Evolutionary conservation across 2,797 vertebrate species (phyloP).

Genomic region (Sparus aurata): DNA sequence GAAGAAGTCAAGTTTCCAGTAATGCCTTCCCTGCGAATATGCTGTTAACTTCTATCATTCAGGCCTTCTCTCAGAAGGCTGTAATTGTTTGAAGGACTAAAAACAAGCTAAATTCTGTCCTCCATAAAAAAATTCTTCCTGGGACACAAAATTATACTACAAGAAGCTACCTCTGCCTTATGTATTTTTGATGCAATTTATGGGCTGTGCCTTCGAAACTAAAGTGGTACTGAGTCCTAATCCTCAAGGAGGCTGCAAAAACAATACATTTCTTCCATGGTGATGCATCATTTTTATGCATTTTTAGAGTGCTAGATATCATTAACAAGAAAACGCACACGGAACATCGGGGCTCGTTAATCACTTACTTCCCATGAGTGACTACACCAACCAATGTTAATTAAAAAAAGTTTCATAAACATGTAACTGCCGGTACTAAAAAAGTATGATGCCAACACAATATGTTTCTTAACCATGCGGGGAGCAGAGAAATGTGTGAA

Average conservation of each 20-base stretch:
- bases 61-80: not conserved
- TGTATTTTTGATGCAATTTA: conserved; percentile 49
- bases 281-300: conserved; percentile 41
- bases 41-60: conserved; percentile 23
- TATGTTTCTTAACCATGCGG: too few relatives aligned
- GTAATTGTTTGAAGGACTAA: conserved; percentile 31
- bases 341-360: not conserved
- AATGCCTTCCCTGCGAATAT: conserved; percentile 20
- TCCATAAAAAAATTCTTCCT: conserved; percentile 43
- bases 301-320: conserved; percentile 21
- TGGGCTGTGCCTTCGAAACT: conserved; percentile 39
- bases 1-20: conserved; percentile 17
- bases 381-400: too few relatives aligned
- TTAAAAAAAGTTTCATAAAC: too few relatives aligned
- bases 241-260: conserved; percentile 43
- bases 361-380: not conserved
- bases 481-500: not conserved
- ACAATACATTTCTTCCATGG: conserved; percentile 16
- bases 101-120: conserved; percentile 58
- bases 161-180: conserved; percentile 35
- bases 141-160: conserved; percentile 41
- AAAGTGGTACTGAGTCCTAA: conserved; percentile 42
- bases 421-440: too few relatives aligned
- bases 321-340: conserved; percentile 3
- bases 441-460: too few relatives aligned